Evolutionary conservation across 2,797 vertebrate genomes (phyloP), one percentile per base, ranked within the genome.

Genomic region (Acrocephalus scirpaceus): DNA sequence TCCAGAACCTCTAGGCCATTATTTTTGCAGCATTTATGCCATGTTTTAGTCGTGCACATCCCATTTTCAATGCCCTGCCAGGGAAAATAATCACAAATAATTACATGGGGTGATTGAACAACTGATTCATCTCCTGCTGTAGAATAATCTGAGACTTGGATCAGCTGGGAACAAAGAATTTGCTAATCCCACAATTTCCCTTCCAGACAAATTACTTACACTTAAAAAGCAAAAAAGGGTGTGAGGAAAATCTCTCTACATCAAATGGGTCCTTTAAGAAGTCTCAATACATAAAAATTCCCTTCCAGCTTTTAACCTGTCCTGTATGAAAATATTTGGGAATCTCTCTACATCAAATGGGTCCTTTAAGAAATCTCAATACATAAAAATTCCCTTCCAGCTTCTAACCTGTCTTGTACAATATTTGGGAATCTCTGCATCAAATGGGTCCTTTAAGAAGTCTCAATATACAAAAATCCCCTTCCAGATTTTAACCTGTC

Each of bases 11-110:
- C 72, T 21, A 47, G 23, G 21, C 81, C 26, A 7, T 17, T n/a
- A 22, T 48, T 84, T 47, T 58, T 66, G 16, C 75, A 65, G 69
- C 42, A 18, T 48, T 83, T 77, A 64, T 40, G n/a, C 36, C 58
- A 51, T 51, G 54, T 66, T 94, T 83, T 18, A 88, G 32, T 42
- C 73, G 66, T 60, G 36, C 51, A 45, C 54, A 18, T 87, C 69
- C 66, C 44, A 70, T 51, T 80, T 77, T 69, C 78, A 88, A 62
- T 16, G n/a, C 60, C 66, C 76, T 91, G 87, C 72, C 87, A 86
- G 75, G 75, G 79, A 90, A 91, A 92, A 61, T 40, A 50, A 72
- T 83, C 45, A 83, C 14, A 19, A 88, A 81, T 90, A 92, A 93
- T 72, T 77, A 91, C 58, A 70, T 2, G 13, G 77, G 69, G 76